These are phyloP conservation scores for Oncorhynchus nerka DNA, from an alignment of 2,113 vertebrate species.

Conservation along the genomic window DNA sequence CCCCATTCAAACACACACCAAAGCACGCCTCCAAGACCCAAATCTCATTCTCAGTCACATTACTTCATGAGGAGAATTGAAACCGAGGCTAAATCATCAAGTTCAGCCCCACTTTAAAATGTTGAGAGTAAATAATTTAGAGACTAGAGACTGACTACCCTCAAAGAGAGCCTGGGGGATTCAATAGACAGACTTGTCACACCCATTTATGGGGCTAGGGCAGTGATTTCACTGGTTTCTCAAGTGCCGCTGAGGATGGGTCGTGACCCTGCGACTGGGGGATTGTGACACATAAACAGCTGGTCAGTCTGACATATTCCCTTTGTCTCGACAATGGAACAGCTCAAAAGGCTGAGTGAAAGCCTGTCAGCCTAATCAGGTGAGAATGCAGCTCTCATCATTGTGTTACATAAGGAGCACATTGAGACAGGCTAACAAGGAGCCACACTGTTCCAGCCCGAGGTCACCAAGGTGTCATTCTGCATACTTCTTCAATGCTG, in stretches of 20 bases:
- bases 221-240: slow-evolving; percentile 66
- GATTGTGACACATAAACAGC: slow-evolving; percentile 61
- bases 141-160: slow-evolving; percentile 11
- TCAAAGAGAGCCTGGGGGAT: slow-evolving; percentile 14
- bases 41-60: too few species aligned
- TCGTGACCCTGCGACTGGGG: slow-evolving; percentile 54
- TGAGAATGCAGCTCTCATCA: slow-evolving; percentile 22
- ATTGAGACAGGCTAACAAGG: slow-evolving; percentile 31
- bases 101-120: not conserved
- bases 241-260: slow-evolving; percentile 46
- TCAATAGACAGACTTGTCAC: slow-evolving; percentile 5
- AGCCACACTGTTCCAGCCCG: slow-evolving; percentile 18
- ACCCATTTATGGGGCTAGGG: slow-evolving; percentile 29
- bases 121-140: not conserved
- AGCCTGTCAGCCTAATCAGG: slow-evolving; percentile 37
- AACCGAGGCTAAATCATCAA: too few species aligned
- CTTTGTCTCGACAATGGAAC: slow-evolving; percentile 45
- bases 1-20: too few species aligned
- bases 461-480: slow-evolving; percentile 50
- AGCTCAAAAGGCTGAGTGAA: slow-evolving; percentile 42
- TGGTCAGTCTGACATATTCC: slow-evolving; percentile 50
- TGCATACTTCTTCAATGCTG: slow-evolving; percentile 17
- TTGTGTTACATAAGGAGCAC: slow-evolving; percentile 23
- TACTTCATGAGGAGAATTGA: too few species aligned
- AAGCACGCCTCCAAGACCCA: too few species aligned